These are phyloP conservation scores for Notoglanidium macrostoma DNA, from an alignment of 2,797 vertebrate genomes.

Conservation along the genomic window DNA sequence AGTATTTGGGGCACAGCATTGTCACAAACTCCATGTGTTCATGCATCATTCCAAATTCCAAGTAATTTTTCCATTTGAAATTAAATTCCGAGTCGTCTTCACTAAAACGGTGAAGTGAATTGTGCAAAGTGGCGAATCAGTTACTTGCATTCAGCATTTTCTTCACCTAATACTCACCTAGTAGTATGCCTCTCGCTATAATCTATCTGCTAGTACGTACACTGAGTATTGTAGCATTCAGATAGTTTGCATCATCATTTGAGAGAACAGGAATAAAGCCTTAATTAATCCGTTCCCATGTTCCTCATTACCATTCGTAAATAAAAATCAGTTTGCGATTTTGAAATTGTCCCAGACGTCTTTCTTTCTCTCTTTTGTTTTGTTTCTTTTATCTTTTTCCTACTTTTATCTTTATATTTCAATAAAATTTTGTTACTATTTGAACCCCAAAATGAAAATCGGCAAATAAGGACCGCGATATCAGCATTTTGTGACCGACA, in stretches of 20 bases:
- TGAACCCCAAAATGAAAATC: too few relatives aligned
- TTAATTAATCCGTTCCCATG: background rate
- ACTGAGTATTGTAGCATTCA: background rate
- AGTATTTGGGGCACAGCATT: background rate
- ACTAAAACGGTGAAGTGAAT: background rate
- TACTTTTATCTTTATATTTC: too few relatives aligned
- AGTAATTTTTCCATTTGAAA: background rate
- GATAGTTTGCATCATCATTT: background rate
- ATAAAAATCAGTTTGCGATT: too few relatives aligned
- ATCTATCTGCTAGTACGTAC: background rate
- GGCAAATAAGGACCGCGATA: too few relatives aligned
- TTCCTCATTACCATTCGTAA: background rate
- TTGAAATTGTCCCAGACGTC: too few relatives aligned
- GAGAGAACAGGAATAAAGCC: background rate
- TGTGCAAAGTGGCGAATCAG: background rate
- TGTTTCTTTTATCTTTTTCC: too few relatives aligned
- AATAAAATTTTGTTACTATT: too few relatives aligned
- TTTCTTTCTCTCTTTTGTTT: too few relatives aligned
- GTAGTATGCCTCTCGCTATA: background rate
- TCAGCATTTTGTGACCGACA: too few relatives aligned
- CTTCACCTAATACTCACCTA: background rate
- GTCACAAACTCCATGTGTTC: background rate
- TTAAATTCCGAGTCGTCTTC: background rate
- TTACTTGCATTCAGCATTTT: background rate
- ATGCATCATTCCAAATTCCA: background rate